These are phyloP conservation scores for Fissipunctia ypsillon DNA, from an alignment of 2,888 invertebrate species.

Conservation along the genomic window DNA sequence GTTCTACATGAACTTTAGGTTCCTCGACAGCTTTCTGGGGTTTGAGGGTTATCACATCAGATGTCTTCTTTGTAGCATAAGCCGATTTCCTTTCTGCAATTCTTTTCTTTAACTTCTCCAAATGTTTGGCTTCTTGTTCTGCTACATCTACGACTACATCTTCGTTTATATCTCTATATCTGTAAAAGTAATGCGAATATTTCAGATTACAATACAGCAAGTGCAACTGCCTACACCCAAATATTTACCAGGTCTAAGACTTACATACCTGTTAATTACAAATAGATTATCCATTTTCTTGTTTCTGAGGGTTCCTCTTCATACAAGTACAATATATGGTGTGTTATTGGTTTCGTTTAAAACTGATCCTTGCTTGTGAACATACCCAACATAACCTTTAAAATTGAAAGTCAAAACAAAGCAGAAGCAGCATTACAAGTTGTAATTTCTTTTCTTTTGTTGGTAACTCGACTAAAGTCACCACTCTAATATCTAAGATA, in stretches of 20 bases:
- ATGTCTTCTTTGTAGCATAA: constrained; percentile 73
- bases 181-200: constrained; percentile 62
- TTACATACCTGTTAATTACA: constrained; percentile 92
- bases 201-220: not conserved
- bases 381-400: constrained; percentile 17
- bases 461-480: not conserved
- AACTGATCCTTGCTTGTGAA: not conserved
- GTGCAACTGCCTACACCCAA: not conserved
- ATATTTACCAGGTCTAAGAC: not conserved
- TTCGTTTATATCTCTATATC: constrained; percentile 86
- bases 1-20: constrained; percentile 67
- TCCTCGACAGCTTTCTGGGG: constrained; percentile 59
- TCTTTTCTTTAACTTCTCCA: constrained; percentile 91
- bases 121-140: constrained; percentile 89
- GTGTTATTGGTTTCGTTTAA: not conserved
- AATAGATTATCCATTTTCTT: constrained; percentile 92
- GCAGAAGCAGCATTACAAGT: not conserved
- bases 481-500: not conserved
- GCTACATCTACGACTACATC: constrained; percentile 73
- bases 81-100: constrained; percentile 90
- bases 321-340: not conserved
- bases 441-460: not conserved
- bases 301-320: not conserved
- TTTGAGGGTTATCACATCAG: constrained; percentile 70
- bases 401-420: constrained; percentile 19